Evolutionary conservation across 2,888 invertebrate genomes (phyloP).

Genomic region (Corythucha ciliata): DNA sequence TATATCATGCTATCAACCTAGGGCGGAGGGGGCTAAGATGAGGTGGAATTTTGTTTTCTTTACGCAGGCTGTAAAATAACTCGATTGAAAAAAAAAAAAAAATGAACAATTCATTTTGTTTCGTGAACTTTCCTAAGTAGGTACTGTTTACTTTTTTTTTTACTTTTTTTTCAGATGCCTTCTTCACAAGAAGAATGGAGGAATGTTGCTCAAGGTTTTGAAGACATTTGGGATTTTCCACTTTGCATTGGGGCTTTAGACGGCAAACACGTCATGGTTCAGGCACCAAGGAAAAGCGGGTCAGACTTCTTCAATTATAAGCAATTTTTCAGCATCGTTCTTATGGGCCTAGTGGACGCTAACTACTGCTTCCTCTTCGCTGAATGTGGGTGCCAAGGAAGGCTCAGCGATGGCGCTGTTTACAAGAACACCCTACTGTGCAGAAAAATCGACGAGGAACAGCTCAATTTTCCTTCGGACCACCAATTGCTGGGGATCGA

Average conservation of each 20-base stretch:
- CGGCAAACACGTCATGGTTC: constrained; percentile 27
- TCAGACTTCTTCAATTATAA: constrained; percentile 28
- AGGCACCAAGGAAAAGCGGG: constrained; percentile 25
- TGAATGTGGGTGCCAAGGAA: constrained; percentile 29
- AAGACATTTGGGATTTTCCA: constrained; percentile 28
- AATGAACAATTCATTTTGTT: too few relatives aligned
- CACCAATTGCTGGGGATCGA: constrained; percentile 30
- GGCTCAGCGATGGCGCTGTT: constrained; percentile 25
- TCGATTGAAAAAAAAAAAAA: too few relatives aligned
- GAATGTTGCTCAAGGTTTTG: constrained; percentile 27
- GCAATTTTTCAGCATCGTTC: constrained; percentile 26
- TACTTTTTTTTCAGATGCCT: too few relatives aligned
- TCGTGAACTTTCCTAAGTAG: too few relatives aligned
- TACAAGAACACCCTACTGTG: constrained; percentile 27
- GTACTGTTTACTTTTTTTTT: too few relatives aligned
- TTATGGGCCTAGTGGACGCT: constrained; percentile 26
- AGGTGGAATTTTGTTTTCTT: too few relatives aligned
- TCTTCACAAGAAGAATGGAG: constrained; percentile 27
- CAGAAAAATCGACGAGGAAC: constrained; percentile 31
- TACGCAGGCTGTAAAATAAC: too few relatives aligned
- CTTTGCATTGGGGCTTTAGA: constrained; percentile 30
- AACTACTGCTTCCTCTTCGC: constrained; percentile 26
- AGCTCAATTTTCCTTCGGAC: too few relatives aligned
- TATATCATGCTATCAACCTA: too few relatives aligned
- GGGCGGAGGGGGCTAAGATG: too few relatives aligned